phyloP scores from a whole-genome alignment of 2,888 invertebrate genomes.

The Danaus chrysippus region DNA sequence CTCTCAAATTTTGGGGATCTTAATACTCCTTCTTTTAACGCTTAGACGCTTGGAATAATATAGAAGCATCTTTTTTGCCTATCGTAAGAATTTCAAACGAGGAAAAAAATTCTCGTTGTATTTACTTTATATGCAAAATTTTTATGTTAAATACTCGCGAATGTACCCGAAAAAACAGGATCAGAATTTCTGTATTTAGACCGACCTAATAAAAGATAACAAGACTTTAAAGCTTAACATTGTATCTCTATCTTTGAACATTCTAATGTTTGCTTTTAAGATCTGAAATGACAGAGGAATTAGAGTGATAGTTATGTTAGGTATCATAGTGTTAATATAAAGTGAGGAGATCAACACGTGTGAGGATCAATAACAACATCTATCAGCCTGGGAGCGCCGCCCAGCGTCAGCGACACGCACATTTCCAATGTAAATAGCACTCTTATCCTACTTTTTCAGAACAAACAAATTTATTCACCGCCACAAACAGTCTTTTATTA shows the following conservation, averaged over 20 bases:
- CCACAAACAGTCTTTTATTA: conserved; percentile 39
- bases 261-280: no score
- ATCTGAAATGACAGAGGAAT: no score
- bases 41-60: conserved; percentile 29
- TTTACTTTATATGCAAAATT: conserved; percentile 6
- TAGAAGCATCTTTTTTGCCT: conserved; percentile 11
- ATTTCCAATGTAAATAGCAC: conserved; percentile 65
- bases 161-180: neutral
- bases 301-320: no score
- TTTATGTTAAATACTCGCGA: conserved; percentile 2
- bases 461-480: conserved; percentile 69
- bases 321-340: no score
- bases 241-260: no score
- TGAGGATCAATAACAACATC: conserved; percentile 42
- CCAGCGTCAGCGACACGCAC: conserved; percentile 42
- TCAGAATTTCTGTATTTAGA: neutral
- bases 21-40: conserved; percentile 31
- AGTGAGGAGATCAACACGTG: neutral
- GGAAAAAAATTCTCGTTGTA: conserved; percentile 1
- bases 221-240: neutral
- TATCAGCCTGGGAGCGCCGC: conserved; percentile 40
- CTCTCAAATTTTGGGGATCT: conserved; percentile 25
- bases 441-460: conserved; percentile 68
- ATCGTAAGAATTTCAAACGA: conserved; percentile 7
- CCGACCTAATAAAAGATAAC: neutral